phyloP scores from a whole-genome alignment of 2,113 vertebrate genomes.

The Lepisosteus oculatus region DNA sequence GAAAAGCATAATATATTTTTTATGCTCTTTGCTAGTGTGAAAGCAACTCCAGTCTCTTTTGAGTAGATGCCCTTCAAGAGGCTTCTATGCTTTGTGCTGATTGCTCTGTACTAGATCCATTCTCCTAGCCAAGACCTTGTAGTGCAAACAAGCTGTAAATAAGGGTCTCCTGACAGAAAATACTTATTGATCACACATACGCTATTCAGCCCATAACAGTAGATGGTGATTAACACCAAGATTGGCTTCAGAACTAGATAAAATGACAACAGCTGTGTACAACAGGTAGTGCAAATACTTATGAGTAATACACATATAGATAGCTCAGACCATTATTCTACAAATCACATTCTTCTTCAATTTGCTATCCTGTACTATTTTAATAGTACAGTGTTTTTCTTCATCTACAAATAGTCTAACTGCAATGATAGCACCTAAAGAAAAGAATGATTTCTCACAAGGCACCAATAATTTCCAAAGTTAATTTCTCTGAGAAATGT shows the following conservation, averaged over 20 bases:
- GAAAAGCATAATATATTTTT: too few relatives aligned
- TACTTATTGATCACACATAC: constrained; percentile 47
- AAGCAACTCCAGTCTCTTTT: background rate
- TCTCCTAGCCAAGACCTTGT: constrained; percentile 19
- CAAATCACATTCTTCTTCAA: too few relatives aligned
- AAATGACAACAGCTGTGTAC: constrained; percentile 10
- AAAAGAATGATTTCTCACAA: too few relatives aligned
- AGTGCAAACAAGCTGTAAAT: constrained; percentile 37
- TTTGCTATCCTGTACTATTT: too few relatives aligned
- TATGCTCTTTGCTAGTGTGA: background rate
- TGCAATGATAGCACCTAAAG: too few relatives aligned
- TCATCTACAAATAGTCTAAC: too few relatives aligned
- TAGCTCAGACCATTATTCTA: too few relatives aligned
- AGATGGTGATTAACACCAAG: constrained; percentile 48
- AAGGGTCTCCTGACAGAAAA: constrained; percentile 33
- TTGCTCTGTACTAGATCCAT: background rate
- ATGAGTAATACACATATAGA: too few relatives aligned
- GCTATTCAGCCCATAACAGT: constrained; percentile 43
- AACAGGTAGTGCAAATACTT: background rate
- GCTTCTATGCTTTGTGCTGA: constrained; percentile 4
- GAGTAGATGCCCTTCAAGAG: constrained; percentile 14
- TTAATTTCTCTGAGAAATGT: too few relatives aligned
- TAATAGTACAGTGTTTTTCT: too few relatives aligned
- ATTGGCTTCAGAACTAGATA: constrained; percentile 13
- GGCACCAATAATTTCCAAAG: too few relatives aligned